Evolutionary conservation across 2,797 vertebrate genomes (phyloP).

Genomic region (Rhinatrema bivittatum): DNA sequence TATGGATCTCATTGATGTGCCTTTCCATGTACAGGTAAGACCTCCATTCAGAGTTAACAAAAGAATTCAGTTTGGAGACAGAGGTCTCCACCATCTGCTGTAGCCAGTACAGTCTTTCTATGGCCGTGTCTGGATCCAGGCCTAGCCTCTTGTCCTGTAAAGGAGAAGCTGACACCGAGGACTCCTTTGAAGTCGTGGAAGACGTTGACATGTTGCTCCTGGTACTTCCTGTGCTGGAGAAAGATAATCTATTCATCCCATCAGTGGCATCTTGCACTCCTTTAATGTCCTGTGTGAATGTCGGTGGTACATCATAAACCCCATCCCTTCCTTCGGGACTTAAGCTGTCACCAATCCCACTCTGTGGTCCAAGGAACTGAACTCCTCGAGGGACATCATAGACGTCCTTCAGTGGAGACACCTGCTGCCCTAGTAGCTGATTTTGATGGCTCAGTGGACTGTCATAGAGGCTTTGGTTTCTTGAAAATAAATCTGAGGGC

Average conservation of each 20-base stretch:
- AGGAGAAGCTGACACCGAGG: constrained; percentile 59
- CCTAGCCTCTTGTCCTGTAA: constrained; percentile 62
- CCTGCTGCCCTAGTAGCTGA: constrained; percentile 41
- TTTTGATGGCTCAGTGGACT: constrained; percentile 51
- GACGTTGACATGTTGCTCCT: constrained; percentile 95
- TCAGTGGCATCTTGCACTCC: constrained; percentile 69
- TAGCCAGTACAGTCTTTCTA: constrained; percentile 69
- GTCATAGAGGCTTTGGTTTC: constrained; percentile 67
- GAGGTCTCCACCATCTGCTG: constrained; percentile 73
- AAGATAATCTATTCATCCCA: constrained; percentile 83
- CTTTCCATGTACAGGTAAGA: constrained; percentile 78
- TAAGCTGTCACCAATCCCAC: constrained; percentile 41
- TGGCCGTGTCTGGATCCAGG: constrained; percentile 70
- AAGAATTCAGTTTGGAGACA: constrained; percentile 58
- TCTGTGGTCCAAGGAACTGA: constrained; percentile 49
- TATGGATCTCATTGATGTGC: constrained; percentile 72
- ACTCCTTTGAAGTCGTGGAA: constrained; percentile 78
- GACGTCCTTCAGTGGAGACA: constrained; percentile 59
- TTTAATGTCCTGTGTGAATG: constrained; percentile 53
- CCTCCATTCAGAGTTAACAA: constrained; percentile 75
- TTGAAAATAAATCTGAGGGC: constrained; percentile 23
- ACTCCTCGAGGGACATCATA: constrained; percentile 83
- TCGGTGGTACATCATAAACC: constrained; percentile 76
- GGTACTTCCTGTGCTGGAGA: constrained; percentile 89
- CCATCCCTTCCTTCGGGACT: constrained; percentile 53